Conservation (phyloP, 2,888 invertebrate genomes). For the Polydrusus cervinus region DNA sequence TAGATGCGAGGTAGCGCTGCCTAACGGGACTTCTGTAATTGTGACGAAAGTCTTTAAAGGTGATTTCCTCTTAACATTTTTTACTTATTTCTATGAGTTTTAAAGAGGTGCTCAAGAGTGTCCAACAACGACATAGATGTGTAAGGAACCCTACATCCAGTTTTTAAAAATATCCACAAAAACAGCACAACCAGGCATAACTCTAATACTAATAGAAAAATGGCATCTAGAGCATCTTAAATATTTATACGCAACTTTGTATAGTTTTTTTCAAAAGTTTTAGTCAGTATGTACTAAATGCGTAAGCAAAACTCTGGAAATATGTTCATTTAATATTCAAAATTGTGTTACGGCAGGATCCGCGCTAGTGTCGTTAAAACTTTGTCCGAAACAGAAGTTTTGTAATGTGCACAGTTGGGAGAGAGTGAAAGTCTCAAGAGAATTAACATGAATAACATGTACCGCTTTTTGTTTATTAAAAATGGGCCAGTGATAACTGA, state of each 20-base stretch:
- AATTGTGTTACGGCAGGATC: conserved; percentile 47
- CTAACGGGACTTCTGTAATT: too few species aligned
- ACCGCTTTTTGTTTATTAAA: conserved; percentile 53
- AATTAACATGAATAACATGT: conserved; percentile 53
- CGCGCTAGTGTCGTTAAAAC: conserved; percentile 53
- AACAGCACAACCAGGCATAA: too few species aligned
- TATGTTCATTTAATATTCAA: conserved; percentile 53
- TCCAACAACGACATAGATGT: too few species aligned
- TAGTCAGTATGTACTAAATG: conserved; percentile 25
- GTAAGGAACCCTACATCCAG: too few species aligned
- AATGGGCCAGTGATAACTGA: conserved; percentile 48
- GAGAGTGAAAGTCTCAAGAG: conserved; percentile 42
- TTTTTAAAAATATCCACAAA: too few species aligned
- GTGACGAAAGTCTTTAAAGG: too few species aligned
- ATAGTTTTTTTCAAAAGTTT: background rate
- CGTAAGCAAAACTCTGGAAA: conserved; percentile 40
- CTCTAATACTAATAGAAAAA: too few species aligned
- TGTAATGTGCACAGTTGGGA: conserved; percentile 51
- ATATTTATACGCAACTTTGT: background rate
- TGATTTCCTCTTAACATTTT: too few species aligned
- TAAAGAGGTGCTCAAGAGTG: too few species aligned
- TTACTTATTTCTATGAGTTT: too few species aligned
- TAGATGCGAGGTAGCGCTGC: too few species aligned
- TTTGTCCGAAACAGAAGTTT: conserved; percentile 53
- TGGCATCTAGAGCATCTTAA: too few species aligned